These are phyloP conservation scores for Sardina pilchardus DNA, from an alignment of 2,113 vertebrate species.

Conservation along the genomic window DNA sequence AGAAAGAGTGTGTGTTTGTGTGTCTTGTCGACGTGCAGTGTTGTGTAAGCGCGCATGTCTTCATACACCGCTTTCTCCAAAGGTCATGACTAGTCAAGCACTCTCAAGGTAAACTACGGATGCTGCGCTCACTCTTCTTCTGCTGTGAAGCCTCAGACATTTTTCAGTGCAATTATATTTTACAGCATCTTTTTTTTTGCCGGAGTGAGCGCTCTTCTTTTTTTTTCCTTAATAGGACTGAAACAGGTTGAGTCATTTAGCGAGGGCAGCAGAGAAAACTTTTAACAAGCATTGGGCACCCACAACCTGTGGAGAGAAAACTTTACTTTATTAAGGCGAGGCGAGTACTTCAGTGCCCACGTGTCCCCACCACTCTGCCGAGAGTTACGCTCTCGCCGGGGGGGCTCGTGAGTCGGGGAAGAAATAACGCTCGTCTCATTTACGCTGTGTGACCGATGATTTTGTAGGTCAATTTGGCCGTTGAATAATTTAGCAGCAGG, in stretches of 20 bases:
- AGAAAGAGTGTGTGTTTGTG: conserved; percentile 51
- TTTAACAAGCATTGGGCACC: not conserved
- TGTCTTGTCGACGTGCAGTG: conserved; percentile 49
- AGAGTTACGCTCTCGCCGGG: not conserved
- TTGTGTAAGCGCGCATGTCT: conserved; percentile 40
- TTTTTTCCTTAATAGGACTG: not conserved
- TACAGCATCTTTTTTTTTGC: not conserved
- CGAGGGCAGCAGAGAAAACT: not conserved
- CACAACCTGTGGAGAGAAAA: not conserved
- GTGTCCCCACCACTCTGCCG: not conserved
- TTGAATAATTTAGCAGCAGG: not conserved
- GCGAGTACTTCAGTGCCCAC: not conserved
- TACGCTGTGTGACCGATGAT: not conserved
- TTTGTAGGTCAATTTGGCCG: not conserved
- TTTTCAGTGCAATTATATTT: not conserved
- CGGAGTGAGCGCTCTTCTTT: not conserved
- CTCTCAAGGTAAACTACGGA: not conserved
- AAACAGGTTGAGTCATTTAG: not conserved
- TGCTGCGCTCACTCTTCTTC: not conserved
- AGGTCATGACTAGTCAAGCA: conserved; percentile 32
- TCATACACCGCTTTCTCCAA: conserved; percentile 72
- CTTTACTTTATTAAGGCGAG: not conserved
- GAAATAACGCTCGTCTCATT: not conserved
- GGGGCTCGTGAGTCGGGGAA: no score
- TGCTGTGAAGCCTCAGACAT: not conserved